A percentile compares a stretch with the other conserved stretches of the same genome.
These are phyloP conservation scores for Macquaria ambigua DNA, from an alignment of 2,113 vertebrate genomes.

Conservation along the genomic window DNA sequence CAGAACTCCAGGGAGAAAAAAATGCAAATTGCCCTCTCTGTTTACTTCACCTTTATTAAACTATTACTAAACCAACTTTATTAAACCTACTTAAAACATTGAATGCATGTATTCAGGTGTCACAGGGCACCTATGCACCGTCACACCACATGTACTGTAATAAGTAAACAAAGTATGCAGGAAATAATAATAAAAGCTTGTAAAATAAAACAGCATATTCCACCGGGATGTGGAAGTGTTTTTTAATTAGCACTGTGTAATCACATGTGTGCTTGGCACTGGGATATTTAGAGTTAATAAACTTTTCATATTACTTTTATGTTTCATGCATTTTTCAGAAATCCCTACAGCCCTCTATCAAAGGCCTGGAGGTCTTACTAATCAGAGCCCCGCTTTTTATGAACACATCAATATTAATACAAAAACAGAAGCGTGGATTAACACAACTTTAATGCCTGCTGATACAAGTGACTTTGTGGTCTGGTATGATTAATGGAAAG, in stretches of 20 bases:
- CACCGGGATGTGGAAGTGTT: constrained; percentile 32
- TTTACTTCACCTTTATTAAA: constrained; percentile 37
- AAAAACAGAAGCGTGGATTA: constrained; percentile 74
- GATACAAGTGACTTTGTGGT: constrained; percentile 71
- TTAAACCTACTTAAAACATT: background rate
- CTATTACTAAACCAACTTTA: no score
- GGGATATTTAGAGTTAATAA: constrained; percentile 80
- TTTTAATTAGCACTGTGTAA: constrained; percentile 67
- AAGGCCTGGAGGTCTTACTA: constrained; percentile 70
- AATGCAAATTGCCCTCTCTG: constrained; percentile 18
- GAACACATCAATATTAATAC: constrained; percentile 81
- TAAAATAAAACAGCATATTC: constrained; percentile 34
- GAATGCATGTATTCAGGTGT: background rate
- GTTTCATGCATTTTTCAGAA: constrained; percentile 82
- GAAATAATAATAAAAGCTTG: constrained; percentile 34
- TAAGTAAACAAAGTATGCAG: constrained; percentile 19
- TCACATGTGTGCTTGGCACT: constrained; percentile 50
- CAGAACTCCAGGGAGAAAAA: constrained; percentile 23
- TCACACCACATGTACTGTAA: background rate
- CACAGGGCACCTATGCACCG: background rate
- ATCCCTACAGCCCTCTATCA: constrained; percentile 75
- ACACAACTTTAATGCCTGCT: constrained; percentile 77
- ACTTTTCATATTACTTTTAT: constrained; percentile 83
- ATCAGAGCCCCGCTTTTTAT: constrained; percentile 69
- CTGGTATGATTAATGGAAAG: constrained; percentile 72